Conservation (phyloP, 1,140 invertebrate genomes). For the Reticulitermes speratus region DNA sequence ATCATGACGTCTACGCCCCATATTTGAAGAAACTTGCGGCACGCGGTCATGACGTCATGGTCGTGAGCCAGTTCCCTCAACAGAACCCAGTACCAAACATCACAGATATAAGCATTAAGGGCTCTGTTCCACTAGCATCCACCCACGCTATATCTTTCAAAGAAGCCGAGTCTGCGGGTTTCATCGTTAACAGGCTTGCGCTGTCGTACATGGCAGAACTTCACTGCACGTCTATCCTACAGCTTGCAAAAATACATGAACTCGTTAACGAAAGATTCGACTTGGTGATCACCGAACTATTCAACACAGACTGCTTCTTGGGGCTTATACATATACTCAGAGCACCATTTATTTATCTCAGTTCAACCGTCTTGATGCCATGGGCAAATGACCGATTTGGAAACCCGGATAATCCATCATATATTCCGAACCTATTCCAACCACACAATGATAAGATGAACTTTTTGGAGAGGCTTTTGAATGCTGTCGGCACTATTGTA, state of each 20-base stretch:
- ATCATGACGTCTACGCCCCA: constrained; percentile 65
- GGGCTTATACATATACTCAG: constrained; percentile 14
- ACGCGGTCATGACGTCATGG: constrained; percentile 47
- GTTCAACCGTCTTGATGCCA: constrained; percentile 32
- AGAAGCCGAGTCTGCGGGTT: background rate
- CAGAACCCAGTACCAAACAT: constrained; percentile 49
- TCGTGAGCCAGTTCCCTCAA: constrained; percentile 38
- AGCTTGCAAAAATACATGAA: constrained; percentile 8
- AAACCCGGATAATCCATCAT: constrained; percentile 37
- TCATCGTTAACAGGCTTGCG: no score
- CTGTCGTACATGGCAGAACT: background rate
- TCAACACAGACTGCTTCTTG: constrained; percentile 38
- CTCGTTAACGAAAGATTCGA: constrained; percentile 43
- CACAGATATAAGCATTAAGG: constrained; percentile 46
- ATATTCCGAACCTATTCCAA: constrained; percentile 38
- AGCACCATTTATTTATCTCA: constrained; percentile 15
- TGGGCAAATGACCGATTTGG: constrained; percentile 40
- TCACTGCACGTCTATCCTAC: background rate
- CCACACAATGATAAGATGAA: constrained; percentile 38
- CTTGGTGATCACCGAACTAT: constrained; percentile 41
- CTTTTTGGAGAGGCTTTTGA: constrained; percentile 38
- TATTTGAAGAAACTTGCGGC: constrained; percentile 43
- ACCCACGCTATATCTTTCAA: no score
- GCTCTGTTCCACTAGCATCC: constrained; percentile 8
- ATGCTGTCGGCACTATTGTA: background rate